Evolutionary conservation across 2,113 vertebrate species (phyloP).

Genomic region (Athene cunicularia): DNA sequence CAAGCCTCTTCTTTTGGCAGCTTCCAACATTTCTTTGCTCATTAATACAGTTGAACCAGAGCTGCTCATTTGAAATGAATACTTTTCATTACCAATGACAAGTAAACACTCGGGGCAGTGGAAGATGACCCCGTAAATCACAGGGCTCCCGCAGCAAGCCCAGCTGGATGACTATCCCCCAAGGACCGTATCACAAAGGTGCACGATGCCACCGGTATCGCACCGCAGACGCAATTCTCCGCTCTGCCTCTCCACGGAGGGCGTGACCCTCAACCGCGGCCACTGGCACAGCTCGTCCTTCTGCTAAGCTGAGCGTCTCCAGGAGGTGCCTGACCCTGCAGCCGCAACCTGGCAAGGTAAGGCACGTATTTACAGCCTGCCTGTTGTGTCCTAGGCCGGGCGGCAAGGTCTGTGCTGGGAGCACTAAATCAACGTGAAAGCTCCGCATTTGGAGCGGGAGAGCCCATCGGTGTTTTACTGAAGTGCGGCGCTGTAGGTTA

Average conservation of each 20-base stretch:
- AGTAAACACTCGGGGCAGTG: neutral
- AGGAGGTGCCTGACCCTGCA: neutral
- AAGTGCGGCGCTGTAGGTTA: neutral
- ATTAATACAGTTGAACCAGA: neutral
- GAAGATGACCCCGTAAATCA: neutral
- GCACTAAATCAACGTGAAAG: neutral
- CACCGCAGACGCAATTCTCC: rapidly evolving
- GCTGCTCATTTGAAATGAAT: neutral
- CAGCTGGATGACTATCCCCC: neutral
- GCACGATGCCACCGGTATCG: neutral
- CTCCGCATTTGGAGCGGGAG: neutral
- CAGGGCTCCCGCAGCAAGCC: neutral
- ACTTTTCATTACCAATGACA: neutral
- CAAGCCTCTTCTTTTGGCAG: neutral
- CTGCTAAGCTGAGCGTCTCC: neutral
- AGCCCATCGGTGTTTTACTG: neutral
- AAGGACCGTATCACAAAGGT: rapidly evolving
- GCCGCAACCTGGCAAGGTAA: rapidly evolving
- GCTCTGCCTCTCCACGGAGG: neutral
- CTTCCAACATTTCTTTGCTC: neutral
- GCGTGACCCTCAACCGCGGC: neutral
- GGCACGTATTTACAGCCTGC: neutral
- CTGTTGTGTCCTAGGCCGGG: neutral
- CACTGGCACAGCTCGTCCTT: neutral
- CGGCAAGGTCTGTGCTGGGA: neutral